A percentile compares a stretch with the other conserved stretches of the same genome.
Conservation (phyloP, 2,797 vertebrate genomes). For the Spizella passerina region DNA sequence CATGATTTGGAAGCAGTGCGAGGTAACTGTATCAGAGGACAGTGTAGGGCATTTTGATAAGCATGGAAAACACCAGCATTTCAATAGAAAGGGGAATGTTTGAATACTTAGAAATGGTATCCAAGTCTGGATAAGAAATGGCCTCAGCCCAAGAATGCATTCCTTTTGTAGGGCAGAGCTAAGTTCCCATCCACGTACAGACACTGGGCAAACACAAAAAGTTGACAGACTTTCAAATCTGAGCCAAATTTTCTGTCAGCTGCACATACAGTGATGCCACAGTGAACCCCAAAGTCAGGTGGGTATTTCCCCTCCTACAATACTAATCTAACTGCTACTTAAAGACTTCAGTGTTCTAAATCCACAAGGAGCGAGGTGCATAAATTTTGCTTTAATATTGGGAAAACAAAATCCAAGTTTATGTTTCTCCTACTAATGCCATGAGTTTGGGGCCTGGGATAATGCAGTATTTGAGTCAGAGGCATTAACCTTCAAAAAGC, state of each 20-base stretch:
- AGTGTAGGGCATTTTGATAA: background rate
- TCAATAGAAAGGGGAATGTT: background rate
- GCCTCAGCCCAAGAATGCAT: background rate
- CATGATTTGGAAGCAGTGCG: background rate
- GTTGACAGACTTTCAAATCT: background rate
- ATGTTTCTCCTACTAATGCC: background rate
- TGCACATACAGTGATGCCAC: background rate
- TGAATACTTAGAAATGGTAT: background rate
- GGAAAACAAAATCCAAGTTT: background rate
- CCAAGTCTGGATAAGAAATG: background rate
- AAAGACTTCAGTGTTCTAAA: background rate
- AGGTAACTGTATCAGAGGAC: accelerated
- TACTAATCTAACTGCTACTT: background rate
- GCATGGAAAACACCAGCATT: background rate
- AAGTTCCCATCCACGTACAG: background rate
- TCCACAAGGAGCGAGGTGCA: background rate
- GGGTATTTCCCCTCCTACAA: background rate
- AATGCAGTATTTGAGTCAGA: background rate
- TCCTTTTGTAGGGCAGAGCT: background rate
- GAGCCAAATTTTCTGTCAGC: background rate
- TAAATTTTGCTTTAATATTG: background rate
- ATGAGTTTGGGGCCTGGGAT: background rate
- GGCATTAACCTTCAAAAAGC: background rate
- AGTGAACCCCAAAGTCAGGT: background rate
- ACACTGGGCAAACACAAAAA: background rate